Percentiles rank a stretch among this genome's conserved stretches.
These are phyloP conservation scores for Phyllopteryx taeniolatus DNA, from an alignment of 2,113 vertebrate genomes.

Conservation along the genomic window DNA sequence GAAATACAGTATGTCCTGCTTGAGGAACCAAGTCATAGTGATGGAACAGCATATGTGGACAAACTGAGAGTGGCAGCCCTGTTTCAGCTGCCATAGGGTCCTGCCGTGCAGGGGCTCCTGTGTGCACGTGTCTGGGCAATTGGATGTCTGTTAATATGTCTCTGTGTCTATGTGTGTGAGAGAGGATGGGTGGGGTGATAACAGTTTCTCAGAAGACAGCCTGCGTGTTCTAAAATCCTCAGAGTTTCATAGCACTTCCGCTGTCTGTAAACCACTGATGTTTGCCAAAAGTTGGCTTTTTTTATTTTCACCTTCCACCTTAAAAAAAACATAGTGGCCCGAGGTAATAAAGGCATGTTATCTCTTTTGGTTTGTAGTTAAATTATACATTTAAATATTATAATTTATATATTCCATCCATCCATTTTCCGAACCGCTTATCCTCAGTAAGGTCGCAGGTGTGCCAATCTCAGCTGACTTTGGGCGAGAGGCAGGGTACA, in stretches of 20 bases:
- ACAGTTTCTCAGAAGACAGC: conserved; percentile 48
- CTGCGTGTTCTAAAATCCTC: conserved; percentile 38
- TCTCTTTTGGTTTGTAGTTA: background rate
- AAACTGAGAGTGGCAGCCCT: conserved; percentile 24
- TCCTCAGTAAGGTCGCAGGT: too few relatives aligned
- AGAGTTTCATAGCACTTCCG: conserved; percentile 48
- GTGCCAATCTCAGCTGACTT: too few relatives aligned
- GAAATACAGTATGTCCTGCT: conserved; percentile 13
- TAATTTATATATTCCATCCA: too few relatives aligned
- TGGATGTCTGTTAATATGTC: conserved; percentile 16
- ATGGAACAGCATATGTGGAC: conserved; percentile 37
- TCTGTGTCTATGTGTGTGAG: conserved; percentile 21
- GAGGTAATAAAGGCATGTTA: background rate
- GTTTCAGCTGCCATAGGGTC: conserved; percentile 43
- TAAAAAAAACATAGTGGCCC: background rate
- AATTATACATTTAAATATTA: background rate
- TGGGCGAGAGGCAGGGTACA: too few relatives aligned
- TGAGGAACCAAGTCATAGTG: conserved; percentile 39
- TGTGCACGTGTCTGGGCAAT: conserved; percentile 32
- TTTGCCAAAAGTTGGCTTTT: conserved; percentile 1
- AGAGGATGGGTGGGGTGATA: conserved; percentile 62
- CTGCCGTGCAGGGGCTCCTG: conserved; percentile 12
- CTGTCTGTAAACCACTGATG: conserved; percentile 41
- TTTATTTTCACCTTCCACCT: background rate
- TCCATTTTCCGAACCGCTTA: too few relatives aligned